Conservation (phyloP, 2,888 invertebrate genomes). For the Andrena marginata region DNA sequence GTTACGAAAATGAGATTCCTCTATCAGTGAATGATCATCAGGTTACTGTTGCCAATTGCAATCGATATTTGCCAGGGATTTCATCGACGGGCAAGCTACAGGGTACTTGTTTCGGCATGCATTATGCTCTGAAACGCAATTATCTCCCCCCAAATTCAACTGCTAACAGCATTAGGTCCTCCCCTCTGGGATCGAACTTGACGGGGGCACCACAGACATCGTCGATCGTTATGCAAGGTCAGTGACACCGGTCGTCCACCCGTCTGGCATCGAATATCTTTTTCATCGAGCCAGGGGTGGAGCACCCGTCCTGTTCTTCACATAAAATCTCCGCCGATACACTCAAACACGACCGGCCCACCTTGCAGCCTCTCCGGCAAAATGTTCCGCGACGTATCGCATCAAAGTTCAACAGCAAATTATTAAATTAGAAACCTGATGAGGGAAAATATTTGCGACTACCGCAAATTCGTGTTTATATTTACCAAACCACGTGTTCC, state of each 20-base stretch:
- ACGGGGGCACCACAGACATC: conserved; percentile 54
- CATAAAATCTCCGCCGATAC: neutral
- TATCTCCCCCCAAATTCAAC: conserved; percentile 45
- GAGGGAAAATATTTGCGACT: neutral
- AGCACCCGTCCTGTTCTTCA: neutral
- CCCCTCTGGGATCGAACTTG: conserved; percentile 51
- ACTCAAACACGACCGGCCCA: neutral
- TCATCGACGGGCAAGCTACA: neutral
- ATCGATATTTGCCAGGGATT: conserved; percentile 5
- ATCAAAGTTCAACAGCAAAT: too few species aligned
- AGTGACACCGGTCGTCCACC: conserved; percentile 78
- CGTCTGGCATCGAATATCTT: conserved; percentile 68
- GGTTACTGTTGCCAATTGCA: neutral
- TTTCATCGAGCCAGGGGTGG: conserved; percentile 32
- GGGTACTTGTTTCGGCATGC: conserved; percentile 7
- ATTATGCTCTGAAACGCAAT: conserved; percentile 22
- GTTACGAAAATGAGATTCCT: neutral
- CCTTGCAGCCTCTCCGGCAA: neutral
- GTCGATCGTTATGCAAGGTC: conserved; percentile 77
- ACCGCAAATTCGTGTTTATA: too few species aligned
- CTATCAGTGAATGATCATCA: neutral
- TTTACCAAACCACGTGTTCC: neutral
- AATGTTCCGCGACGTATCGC: neutral
- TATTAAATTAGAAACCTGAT: too few species aligned
- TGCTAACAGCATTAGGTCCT: conserved; percentile 39